phyloP scores from a whole-genome alignment of 2,888 invertebrate species.

The Micropterix aruncella region DNA sequence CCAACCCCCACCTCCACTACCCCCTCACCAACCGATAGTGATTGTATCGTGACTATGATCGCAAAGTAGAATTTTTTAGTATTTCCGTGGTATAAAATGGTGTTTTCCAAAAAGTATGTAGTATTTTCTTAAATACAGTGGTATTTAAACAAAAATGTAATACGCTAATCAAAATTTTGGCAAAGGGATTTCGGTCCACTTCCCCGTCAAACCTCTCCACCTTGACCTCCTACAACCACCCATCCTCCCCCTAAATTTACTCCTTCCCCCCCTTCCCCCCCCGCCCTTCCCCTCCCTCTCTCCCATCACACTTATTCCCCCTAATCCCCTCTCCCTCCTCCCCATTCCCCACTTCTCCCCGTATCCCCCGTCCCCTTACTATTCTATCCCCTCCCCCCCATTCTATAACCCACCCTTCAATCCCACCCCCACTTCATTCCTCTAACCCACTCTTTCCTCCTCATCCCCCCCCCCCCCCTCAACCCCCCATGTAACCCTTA shows the following conservation, averaged over 20 bases:
- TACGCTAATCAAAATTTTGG: too few relatives aligned
- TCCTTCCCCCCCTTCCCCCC: neutral
- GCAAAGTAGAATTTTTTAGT: too few relatives aligned
- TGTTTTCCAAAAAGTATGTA: too few relatives aligned
- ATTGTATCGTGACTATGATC: too few relatives aligned
- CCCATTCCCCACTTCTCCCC: conserved; percentile 1
- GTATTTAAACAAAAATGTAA: too few relatives aligned
- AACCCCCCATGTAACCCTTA: neutral
- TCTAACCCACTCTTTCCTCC: neutral
- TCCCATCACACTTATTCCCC: neutral
- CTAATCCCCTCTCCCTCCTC: neutral
- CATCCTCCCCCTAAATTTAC: neutral
- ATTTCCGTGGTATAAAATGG: too few relatives aligned
- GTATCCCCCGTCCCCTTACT: neutral
- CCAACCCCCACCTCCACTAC: too few relatives aligned
- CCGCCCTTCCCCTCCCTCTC: neutral
- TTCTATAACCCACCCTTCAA: too few relatives aligned
- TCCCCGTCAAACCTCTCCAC: too few relatives aligned
- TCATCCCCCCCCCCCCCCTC: neutral
- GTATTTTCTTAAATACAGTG: too few relatives aligned
- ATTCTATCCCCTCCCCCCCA: neutral
- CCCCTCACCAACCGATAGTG: too few relatives aligned
- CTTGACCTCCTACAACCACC: neutral
- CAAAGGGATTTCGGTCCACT: too few relatives aligned
- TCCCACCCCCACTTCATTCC: neutral